These are phyloP conservation scores for Tiliacea citrago DNA, from an alignment of 2,888 invertebrate species.

Conservation along the genomic window DNA sequence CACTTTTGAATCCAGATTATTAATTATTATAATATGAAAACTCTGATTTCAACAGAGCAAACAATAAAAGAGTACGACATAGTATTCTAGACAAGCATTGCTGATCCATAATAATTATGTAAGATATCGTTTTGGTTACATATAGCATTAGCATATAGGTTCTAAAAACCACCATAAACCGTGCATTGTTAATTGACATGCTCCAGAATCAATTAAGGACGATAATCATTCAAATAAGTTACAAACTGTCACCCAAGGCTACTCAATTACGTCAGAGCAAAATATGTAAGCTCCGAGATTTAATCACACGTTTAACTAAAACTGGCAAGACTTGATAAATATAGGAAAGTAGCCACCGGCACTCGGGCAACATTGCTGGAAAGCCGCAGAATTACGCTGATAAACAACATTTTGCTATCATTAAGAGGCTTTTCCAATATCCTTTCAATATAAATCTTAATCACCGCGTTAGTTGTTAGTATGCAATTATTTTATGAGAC, in stretches of 20 bases:
- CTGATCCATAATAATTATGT: neutral
- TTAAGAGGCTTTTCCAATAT: constrained; percentile 49
- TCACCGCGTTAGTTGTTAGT: constrained; percentile 8
- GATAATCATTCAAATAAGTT: constrained; percentile 29
- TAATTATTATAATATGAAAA: neutral
- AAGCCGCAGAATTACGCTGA: constrained; percentile 55
- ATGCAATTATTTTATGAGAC: constrained; percentile 8
- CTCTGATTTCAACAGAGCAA: neutral
- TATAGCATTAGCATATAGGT: constrained; percentile 37
- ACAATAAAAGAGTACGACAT: neutral
- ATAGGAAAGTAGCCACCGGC: constrained; percentile 57
- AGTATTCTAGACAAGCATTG: neutral
- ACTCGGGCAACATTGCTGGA: constrained; percentile 40
- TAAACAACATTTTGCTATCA: constrained; percentile 50
- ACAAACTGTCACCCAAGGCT: constrained; percentile 21
- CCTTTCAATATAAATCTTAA: constrained; percentile 45
- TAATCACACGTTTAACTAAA: constrained; percentile 42
- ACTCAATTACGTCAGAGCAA: constrained; percentile 40
- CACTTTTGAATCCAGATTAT: neutral
- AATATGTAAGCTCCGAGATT: constrained; percentile 30
- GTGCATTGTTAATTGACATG: constrained; percentile 53
- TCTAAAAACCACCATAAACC: constrained; percentile 28
- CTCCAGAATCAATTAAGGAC: constrained; percentile 29
- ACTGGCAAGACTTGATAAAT: constrained; percentile 53
- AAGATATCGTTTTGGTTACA: constrained; percentile 35